Percentiles rank a stretch among this genome's conserved stretches.
These are phyloP conservation scores for Sinocyclocheilus grahami DNA, from an alignment of 2,113 vertebrate species.

Conservation along the genomic window DNA sequence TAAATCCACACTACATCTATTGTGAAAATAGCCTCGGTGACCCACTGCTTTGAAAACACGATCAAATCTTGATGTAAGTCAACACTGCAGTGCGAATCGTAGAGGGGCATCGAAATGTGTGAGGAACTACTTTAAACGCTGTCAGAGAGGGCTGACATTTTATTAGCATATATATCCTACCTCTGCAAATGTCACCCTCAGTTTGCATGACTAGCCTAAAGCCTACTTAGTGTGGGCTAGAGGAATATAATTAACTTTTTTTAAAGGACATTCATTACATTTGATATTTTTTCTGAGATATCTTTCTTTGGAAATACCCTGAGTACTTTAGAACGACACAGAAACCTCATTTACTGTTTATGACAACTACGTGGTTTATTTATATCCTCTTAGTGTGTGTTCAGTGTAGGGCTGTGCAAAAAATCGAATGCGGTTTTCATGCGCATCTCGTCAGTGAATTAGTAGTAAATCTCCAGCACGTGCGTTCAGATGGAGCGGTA, in stretches of 20 bases:
- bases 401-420: too few relatives aligned
- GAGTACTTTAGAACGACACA: neutral
- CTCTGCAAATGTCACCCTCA: conserved; percentile 34
- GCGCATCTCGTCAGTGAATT: too few relatives aligned
- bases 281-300: neutral
- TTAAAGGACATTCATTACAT: conserved; percentile 40
- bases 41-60: conserved; percentile 9
- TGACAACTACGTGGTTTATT: conserved; percentile 3
- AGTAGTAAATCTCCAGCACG: too few relatives aligned
- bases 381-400: neutral
- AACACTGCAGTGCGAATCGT: neutral
- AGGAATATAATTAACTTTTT: conserved; percentile 33
- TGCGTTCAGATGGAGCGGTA: too few relatives aligned
- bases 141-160: conserved; percentile 33
- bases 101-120: conserved; percentile 29
- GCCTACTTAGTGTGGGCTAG: conserved; percentile 36
- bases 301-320: conserved; percentile 5
- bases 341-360: conserved; percentile 23
- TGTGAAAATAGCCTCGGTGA: conserved; percentile 21
- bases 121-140: conserved; percentile 26
- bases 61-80: conserved; percentile 25
- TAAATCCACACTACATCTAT: neutral
- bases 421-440: too few relatives aligned
- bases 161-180: conserved; percentile 31
- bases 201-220: conserved; percentile 41